phyloP scores from a whole-genome alignment of 2,113 vertebrate genomes.

The Aleadryas rufinucha region DNA sequence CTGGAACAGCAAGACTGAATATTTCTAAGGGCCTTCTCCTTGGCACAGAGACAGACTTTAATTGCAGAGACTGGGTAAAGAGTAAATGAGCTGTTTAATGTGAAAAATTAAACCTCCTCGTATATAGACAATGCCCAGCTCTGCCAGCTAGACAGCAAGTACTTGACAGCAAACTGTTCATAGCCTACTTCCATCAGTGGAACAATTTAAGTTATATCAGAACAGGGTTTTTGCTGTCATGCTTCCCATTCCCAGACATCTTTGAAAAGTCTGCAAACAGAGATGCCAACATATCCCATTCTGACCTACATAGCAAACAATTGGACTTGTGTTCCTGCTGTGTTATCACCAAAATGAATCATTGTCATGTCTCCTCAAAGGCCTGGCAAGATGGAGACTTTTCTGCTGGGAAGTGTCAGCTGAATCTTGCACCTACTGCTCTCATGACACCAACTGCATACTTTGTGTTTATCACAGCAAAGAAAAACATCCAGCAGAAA shows the following conservation, averaged over 20 bases:
- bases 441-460: background rate
- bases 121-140: background rate
- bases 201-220: background rate
- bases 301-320: conserved; percentile 45
- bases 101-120: background rate
- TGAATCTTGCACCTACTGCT: conserved; percentile 3
- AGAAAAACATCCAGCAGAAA: conserved; percentile 26
- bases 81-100: background rate
- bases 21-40: background rate
- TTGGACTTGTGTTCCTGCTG: conserved; percentile 2
- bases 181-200: background rate
- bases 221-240: background rate
- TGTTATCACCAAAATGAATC: background rate
- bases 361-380: background rate
- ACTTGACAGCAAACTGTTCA: background rate
- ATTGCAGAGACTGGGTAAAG: background rate
- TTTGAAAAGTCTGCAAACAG: conserved; percentile 35
- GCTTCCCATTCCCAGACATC: conserved; percentile 35
- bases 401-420: background rate
- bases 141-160: background rate
- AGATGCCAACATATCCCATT: conserved; percentile 31
- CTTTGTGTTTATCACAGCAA: background rate
- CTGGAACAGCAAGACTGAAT: background rate
- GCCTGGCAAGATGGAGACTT: background rate
- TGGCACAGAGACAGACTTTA: background rate